phyloP scores from a whole-genome alignment of 2,113 vertebrate genomes.

The Lasiurus borealis region DNA sequence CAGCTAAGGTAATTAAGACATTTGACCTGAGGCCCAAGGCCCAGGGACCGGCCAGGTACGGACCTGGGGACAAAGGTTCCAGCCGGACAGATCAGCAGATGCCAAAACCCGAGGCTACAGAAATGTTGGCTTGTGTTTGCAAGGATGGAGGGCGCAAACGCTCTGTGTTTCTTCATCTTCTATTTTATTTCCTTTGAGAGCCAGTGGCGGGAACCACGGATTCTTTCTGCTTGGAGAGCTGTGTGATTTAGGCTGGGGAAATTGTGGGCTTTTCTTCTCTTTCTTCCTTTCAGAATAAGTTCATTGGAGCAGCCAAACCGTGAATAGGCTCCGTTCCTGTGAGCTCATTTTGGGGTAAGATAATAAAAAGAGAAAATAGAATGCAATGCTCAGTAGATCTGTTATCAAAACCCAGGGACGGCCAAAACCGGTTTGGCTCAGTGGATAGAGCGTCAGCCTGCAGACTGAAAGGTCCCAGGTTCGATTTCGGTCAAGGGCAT shows the following conservation, averaged over 20 bases:
- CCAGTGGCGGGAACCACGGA: not conserved
- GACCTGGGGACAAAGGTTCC: not conserved
- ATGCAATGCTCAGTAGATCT: not conserved
- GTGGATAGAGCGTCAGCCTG: too few relatives aligned
- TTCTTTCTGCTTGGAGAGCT: not conserved
- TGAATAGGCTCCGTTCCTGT: not conserved
- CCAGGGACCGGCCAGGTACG: not conserved
- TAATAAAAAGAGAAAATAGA: not conserved
- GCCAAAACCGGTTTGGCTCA: too few relatives aligned
- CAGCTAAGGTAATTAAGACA: not conserved
- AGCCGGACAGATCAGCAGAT: not conserved
- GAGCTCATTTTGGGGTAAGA: not conserved
- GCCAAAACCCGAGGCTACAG: too few relatives aligned
- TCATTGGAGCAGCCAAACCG: slow-evolving; percentile 33
- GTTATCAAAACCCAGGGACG: not conserved
- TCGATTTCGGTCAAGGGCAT: too few relatives aligned
- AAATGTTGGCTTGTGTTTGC: not conserved
- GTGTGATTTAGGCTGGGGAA: not conserved
- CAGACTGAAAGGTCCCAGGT: too few relatives aligned
- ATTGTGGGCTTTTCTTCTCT: not conserved
- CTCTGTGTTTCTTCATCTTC: not conserved
- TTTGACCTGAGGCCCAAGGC: not conserved
- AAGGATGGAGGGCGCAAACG: not conserved
- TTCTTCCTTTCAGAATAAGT: not conserved
- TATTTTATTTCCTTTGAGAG: slow-evolving; percentile 12